phyloP scores from a whole-genome alignment of 2,888 invertebrate genomes.

The Ophioninae sp. region DNA sequence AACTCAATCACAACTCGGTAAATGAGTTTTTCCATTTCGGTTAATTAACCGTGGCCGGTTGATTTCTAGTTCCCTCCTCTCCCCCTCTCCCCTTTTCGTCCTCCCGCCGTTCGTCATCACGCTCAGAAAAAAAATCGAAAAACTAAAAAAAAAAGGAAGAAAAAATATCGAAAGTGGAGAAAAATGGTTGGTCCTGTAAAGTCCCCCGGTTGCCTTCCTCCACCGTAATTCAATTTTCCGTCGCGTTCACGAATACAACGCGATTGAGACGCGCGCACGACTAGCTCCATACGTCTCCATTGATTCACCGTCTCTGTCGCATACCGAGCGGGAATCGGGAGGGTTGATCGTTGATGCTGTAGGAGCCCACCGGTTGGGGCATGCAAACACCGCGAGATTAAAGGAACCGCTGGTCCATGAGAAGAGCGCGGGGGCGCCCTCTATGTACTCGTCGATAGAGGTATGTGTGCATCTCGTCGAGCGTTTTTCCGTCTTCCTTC shows the following conservation, averaged over 20 bases:
- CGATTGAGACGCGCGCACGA: constrained; percentile 52
- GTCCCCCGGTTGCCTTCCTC: constrained; percentile 1
- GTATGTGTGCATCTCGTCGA: constrained; percentile 19
- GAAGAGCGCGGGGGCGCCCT: constrained; percentile 58
- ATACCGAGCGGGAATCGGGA: background rate
- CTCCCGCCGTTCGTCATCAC: too few relatives aligned
- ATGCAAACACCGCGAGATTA: constrained; percentile 81
- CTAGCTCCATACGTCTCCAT: constrained; percentile 55
- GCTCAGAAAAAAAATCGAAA: constrained; percentile 1
- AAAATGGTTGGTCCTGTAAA: constrained; percentile 43
- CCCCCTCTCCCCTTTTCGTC: too few relatives aligned
- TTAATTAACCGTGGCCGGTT: constrained; percentile 13
- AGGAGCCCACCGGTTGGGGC: constrained; percentile 69
- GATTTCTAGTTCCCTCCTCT: background rate
- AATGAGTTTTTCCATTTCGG: constrained; percentile 8
- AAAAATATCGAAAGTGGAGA: background rate
- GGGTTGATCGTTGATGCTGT: constrained; percentile 61
- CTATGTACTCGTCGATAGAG: constrained; percentile 55
- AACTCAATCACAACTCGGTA: constrained; percentile 16
- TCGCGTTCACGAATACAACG: constrained; percentile 62
- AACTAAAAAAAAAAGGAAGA: background rate
- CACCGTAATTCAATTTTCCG: constrained; percentile 73
- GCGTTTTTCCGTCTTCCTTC: constrained; percentile 57
- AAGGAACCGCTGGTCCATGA: constrained; percentile 75
- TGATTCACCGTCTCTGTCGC: constrained; percentile 41